Evolutionary conservation across 2,888 invertebrate species (phyloP).

Genomic region (Helleia helle): DNA sequence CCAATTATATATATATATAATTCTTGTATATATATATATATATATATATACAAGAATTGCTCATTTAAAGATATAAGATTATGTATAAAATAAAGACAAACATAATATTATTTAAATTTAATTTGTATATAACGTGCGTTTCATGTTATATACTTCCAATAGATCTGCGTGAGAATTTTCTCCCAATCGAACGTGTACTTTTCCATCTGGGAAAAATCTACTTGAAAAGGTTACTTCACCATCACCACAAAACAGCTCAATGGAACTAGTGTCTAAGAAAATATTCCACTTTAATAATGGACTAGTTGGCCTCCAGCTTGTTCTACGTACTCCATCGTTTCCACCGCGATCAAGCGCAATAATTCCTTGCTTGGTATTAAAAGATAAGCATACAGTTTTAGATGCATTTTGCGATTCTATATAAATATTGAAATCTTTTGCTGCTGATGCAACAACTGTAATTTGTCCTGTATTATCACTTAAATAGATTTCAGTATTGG

Average conservation of each 20-base stretch:
- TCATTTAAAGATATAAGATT: too few species aligned
- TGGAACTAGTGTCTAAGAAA: conserved; percentile 23
- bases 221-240: conserved; percentile 26
- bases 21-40: too few species aligned
- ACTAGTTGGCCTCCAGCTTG: conserved; percentile 34
- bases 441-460: not conserved
- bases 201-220: conserved; percentile 23
- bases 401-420: conserved; percentile 2
- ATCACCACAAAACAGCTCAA: conserved; percentile 25
- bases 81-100: too few species aligned
- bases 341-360: conserved; percentile 44
- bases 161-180: not conserved
- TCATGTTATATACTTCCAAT: conserved; percentile 1
- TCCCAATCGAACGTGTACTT: conserved; percentile 15
- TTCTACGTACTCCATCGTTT: conserved; percentile 36
- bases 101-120: too few species aligned
- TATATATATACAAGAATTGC: too few species aligned
- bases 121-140: conserved; percentile 3
- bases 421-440: not conserved
- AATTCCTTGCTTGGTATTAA: conserved; percentile 17
- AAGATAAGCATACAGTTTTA: not conserved
- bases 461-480: conserved; percentile 6
- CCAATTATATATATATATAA: too few species aligned
- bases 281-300: conserved; percentile 14
- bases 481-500: not conserved